A percentile compares a stretch with the other conserved stretches of the same genome.
Conservation (phyloP, 2,797 vertebrate species). For the Scyliorhinus canicula region DNA sequence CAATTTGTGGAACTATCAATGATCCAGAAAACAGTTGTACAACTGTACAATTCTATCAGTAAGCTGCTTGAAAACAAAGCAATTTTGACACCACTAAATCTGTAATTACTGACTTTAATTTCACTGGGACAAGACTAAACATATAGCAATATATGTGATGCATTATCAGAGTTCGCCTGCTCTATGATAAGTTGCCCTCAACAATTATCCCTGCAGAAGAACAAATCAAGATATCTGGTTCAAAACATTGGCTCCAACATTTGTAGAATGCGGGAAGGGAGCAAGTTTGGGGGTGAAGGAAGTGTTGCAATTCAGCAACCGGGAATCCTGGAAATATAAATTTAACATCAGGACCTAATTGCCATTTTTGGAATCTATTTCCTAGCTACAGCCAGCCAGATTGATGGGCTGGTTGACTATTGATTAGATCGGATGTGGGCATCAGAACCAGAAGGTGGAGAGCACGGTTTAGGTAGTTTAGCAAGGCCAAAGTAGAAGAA, state of each 20-base stretch:
- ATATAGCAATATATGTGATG: neutral
- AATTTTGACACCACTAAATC: neutral
- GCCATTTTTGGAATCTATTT: neutral
- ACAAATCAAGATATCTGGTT: neutral
- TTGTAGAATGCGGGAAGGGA: neutral
- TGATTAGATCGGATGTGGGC: neutral
- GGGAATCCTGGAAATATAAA: neutral
- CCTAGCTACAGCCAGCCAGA: neutral
- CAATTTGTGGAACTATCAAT: neutral
- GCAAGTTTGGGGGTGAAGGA: no score
- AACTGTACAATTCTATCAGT: neutral
- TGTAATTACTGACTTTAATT: neutral
- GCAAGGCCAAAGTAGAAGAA: neutral
- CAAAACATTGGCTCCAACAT: neutral
- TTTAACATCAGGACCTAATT: neutral
- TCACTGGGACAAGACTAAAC: neutral
- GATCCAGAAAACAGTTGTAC: neutral
- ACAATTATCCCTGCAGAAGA: neutral
- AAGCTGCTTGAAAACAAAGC: neutral
- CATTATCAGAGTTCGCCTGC: neutral
- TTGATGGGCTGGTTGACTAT: neutral
- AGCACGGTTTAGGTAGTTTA: neutral
- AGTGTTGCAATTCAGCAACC: neutral
- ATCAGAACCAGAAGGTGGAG: neutral
- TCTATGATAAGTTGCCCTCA: neutral